A percentile compares a stretch with the other conserved stretches of the same genome.
phyloP scores from a whole-genome alignment of 2,797 vertebrate genomes.

The Cynopterus sphinx region DNA sequence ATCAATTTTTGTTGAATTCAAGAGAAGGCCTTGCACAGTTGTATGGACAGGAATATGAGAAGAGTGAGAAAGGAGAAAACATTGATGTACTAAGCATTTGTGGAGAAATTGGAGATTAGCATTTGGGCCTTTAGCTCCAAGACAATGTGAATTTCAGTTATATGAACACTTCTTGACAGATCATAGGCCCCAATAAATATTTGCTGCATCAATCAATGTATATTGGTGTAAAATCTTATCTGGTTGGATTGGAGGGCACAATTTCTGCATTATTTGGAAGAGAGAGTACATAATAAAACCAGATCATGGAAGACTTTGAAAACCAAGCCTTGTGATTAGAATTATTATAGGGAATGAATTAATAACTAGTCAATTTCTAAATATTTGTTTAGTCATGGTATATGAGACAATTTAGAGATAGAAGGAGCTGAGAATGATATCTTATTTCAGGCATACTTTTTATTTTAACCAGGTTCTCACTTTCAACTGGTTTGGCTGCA shows the following conservation, averaged over 20 bases:
- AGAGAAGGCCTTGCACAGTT: neutral
- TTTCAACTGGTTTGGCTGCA: neutral
- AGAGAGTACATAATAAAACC: neutral
- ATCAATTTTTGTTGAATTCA: neutral
- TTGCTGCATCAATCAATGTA: neutral
- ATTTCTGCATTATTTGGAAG: constrained; percentile 31
- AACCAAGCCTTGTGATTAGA: neutral
- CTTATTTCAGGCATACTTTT: neutral
- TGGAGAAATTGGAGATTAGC: neutral
- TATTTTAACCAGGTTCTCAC: constrained; percentile 29
- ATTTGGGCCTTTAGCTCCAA: neutral
- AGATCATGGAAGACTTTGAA: constrained; percentile 12
- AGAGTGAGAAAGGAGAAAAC: neutral
- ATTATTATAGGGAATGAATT: neutral
- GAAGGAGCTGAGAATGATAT: neutral
- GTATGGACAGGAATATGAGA: neutral
- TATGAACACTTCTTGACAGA: neutral
- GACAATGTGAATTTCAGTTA: neutral
- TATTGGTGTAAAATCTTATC: neutral
- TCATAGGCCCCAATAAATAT: neutral
- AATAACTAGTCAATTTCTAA: neutral
- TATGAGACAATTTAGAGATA: neutral
- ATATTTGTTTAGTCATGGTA: constrained; percentile 2
- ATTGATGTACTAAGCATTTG: neutral
- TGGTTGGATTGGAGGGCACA: neutral